A percentile compares a stretch with the other conserved stretches of the same genome.
Conservation (phyloP, 1,140 invertebrate genomes). For the Drosophila micromelanica region DNA sequence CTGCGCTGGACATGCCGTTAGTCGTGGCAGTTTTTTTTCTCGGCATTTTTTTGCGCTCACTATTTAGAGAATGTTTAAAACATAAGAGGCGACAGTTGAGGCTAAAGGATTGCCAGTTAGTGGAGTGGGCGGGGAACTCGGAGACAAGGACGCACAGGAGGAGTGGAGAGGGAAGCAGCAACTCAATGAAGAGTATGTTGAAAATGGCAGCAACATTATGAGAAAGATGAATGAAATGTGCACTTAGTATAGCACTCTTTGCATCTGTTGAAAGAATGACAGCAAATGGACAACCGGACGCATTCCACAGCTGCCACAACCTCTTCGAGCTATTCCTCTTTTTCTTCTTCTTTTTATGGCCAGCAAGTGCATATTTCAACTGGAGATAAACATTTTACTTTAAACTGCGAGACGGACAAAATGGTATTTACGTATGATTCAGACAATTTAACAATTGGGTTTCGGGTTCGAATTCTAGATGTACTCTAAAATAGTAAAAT, state of each 20-base stretch:
- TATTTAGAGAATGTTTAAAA: constrained; percentile 69
- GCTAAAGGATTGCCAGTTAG: constrained; percentile 44
- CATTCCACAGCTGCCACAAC: constrained; percentile 23
- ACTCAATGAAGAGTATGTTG: constrained; percentile 24
- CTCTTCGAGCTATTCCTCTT: not conserved
- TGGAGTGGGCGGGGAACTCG: constrained; percentile 10
- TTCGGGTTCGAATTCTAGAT: too few relatives aligned
- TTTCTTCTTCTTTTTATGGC: not conserved
- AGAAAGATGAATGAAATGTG: constrained; percentile 41
- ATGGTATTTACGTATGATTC: too few relatives aligned
- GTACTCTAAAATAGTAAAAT: too few relatives aligned
- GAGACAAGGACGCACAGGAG: not conserved
- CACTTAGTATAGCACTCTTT: constrained; percentile 23
- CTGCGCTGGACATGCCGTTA: constrained; percentile 72
- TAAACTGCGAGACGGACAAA: too few relatives aligned
- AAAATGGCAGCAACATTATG: constrained; percentile 37
- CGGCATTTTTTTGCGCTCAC: constrained; percentile 1
- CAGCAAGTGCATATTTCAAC: not conserved
- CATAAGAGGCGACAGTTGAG: constrained; percentile 58
- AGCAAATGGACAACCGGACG: constrained; percentile 20
- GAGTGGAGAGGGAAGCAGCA: not conserved
- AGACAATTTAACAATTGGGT: too few relatives aligned
- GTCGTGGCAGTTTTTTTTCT: constrained; percentile 38
- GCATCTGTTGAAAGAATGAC: constrained; percentile 23
- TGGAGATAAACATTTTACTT: not conserved